Percentiles rank a stretch among this genome's conserved stretches.
Evolutionary conservation across 2,888 invertebrate genomes (phyloP).

Genomic region (Caradrina kadenii): DNA sequence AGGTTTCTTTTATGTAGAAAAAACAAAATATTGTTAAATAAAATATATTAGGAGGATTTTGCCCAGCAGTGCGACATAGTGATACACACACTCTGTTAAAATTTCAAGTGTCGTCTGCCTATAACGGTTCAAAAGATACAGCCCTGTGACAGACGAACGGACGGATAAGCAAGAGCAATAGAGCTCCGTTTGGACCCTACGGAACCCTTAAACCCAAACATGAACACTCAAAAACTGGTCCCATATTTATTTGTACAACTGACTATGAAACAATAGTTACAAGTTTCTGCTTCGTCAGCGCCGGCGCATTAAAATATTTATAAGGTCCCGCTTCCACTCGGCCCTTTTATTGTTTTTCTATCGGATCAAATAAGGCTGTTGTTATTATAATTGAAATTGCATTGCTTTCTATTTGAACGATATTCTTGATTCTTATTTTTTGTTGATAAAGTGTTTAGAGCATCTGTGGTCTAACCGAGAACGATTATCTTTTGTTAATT

Average conservation of each 20-base stretch:
- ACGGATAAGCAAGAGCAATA: no score
- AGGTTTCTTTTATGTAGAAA: no score
- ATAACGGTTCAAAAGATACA: no score
- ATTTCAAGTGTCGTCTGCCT: no score
- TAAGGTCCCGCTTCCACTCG: conserved; percentile 64
- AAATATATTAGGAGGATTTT: no score
- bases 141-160: no score
- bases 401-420: conserved; percentile 48
- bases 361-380: conserved; percentile 49
- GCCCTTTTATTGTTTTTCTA: conserved; percentile 59
- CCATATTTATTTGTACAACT: conserved; percentile 62
- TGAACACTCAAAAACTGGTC: conserved; percentile 27
- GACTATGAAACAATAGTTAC: conserved; percentile 60
- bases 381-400: conserved; percentile 57
- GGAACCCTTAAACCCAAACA: background rate
- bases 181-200: no score
- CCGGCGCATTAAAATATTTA: conserved; percentile 81
- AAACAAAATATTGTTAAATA: no score
- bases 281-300: conserved; percentile 74
- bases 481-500: conserved; percentile 18
- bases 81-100: no score
- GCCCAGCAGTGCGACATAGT: no score
- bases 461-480: conserved; percentile 26
- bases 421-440: conserved; percentile 6
- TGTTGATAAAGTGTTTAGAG: background rate